A percentile compares a stretch with the other conserved stretches of the same genome.
Conservation (phyloP, 2,113 vertebrate genomes). For the Phrynosoma platyrhinos region DNA sequence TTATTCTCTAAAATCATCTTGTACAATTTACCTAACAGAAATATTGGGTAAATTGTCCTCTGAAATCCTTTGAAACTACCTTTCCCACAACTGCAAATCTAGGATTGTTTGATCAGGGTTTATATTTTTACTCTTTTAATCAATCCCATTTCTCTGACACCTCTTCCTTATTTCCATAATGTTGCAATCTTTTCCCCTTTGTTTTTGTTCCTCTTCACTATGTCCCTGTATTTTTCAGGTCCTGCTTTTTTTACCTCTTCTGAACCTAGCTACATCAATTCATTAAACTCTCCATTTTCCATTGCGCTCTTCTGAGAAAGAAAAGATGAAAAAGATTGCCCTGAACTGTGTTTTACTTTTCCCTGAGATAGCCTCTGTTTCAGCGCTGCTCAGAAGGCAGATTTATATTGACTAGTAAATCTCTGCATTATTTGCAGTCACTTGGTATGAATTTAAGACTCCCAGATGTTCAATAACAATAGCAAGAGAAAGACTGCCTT, state of each 20-base stretch:
- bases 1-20: not conserved
- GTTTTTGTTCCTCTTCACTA: not conserved
- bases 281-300: not conserved
- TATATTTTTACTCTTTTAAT: no score
- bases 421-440: not conserved
- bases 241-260: not conserved
- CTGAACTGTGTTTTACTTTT: not conserved
- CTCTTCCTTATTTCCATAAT: no score
- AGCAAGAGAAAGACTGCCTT: not conserved
- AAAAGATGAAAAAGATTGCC: not conserved
- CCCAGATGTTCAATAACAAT: not conserved
- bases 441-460: not conserved
- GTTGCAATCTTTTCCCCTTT: not conserved
- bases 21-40: not conserved
- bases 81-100: not conserved
- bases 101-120: not conserved
- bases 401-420: not conserved
- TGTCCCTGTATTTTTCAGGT: not conserved
- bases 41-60: no score
- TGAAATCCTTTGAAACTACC: not conserved
- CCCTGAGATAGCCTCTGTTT: not conserved
- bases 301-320: not conserved
- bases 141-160: not conserved
- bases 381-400: not conserved
- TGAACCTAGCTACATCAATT: not conserved